These are phyloP conservation scores for Oegoconia quadripuncta DNA, from an alignment of 2,888 invertebrate genomes.

Conservation along the genomic window DNA sequence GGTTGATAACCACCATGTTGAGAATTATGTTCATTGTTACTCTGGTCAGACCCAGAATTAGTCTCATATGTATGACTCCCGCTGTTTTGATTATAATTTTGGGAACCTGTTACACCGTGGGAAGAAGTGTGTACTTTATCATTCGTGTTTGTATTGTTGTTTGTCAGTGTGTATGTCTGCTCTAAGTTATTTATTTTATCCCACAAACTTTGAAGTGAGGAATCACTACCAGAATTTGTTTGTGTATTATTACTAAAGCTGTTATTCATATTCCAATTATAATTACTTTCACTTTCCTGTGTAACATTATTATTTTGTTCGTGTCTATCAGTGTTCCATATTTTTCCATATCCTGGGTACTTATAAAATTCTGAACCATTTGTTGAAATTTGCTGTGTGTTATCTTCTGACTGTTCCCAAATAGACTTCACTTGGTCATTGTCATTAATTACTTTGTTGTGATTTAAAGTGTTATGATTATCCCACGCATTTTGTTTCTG, in stretches of 20 bases:
- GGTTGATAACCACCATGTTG: neutral
- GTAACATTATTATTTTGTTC: neutral
- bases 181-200: constrained; percentile 24
- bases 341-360: neutral
- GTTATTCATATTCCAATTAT: neutral
- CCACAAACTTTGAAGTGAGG: constrained; percentile 23
- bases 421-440: constrained; percentile 9
- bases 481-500: neutral
- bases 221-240: constrained; percentile 2
- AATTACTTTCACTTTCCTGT: neutral
- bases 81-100: neutral
- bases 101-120: neutral
- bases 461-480: constrained; percentile 4
- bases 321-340: neutral
- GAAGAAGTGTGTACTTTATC: neutral
- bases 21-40: neutral
- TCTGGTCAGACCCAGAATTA: neutral
- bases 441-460: neutral
- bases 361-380: neutral
- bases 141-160: neutral
- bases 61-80: neutral
- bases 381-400: constrained; percentile 1
- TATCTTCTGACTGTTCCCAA: constrained; percentile 13
- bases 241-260: constrained; percentile 1
- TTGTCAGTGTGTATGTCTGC: constrained; percentile 6